These are phyloP conservation scores for Zootermopsis nevadensis DNA, from an alignment of 2,888 invertebrate genomes.

Conservation along the genomic window DNA sequence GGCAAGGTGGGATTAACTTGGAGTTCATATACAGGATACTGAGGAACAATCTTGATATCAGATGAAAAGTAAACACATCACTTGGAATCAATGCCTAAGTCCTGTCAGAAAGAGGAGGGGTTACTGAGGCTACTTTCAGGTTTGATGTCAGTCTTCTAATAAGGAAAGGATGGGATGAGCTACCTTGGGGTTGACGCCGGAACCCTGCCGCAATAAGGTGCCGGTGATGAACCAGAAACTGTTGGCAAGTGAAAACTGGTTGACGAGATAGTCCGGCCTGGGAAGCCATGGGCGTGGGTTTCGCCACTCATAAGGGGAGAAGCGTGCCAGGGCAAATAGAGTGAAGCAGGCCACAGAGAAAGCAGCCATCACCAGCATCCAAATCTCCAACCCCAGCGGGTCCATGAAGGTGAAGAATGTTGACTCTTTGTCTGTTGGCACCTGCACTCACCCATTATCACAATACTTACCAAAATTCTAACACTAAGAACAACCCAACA, in stretches of 20 bases:
- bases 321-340: slow-evolving; percentile 71
- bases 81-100: too few species aligned
- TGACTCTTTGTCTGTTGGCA: slow-evolving; percentile 70
- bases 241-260: slow-evolving; percentile 73
- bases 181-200: slow-evolving; percentile 71
- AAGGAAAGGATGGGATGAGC: slow-evolving; percentile 27
- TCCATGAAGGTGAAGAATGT: slow-evolving; percentile 74
- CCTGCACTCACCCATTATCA: slow-evolving; percentile 57
- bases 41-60: too few species aligned
- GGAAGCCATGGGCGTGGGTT: slow-evolving; percentile 66
- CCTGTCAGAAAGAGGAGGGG: too few species aligned
- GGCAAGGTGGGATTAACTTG: too few species aligned
- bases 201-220: slow-evolving; percentile 73
- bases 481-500: too few species aligned
- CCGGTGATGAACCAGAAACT: slow-evolving; percentile 76
- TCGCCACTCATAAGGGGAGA: slow-evolving; percentile 73
- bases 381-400: slow-evolving; percentile 73
- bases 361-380: slow-evolving; percentile 72
- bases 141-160: background rate
- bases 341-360: slow-evolving; percentile 71
- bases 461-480: too few species aligned
- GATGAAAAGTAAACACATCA: too few species aligned
- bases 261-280: slow-evolving; percentile 62
- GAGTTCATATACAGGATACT: too few species aligned
- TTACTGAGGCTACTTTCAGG: too few species aligned